These are phyloP conservation scores for Platyscapa corneri DNA, from an alignment of 1,140 invertebrate genomes.

Conservation along the genomic window DNA sequence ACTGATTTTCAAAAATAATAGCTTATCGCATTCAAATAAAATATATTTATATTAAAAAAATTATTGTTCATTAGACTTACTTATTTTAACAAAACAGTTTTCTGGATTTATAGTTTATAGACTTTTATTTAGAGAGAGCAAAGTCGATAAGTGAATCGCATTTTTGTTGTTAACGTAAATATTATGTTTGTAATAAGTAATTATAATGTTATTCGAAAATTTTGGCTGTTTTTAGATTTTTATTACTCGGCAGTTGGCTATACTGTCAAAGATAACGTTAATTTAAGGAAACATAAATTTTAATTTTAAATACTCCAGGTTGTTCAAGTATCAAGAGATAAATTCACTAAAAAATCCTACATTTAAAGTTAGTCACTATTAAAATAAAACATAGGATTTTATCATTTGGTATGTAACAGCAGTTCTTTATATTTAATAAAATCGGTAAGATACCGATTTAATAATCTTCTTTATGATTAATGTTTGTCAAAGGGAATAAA, in stretches of 20 bases:
- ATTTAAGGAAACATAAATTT: too few relatives aligned
- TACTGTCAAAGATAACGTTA: not conserved
- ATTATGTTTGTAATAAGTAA: not conserved
- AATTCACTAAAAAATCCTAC: not conserved
- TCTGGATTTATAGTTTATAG: not conserved
- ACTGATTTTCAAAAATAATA: too few relatives aligned
- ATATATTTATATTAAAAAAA: not conserved
- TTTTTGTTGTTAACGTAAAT: constrained; percentile 11
- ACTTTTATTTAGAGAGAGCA: not conserved
- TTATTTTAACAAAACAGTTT: too few relatives aligned
- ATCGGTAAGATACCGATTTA: too few relatives aligned
- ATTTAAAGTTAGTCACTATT: not conserved
- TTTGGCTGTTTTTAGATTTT: constrained; percentile 39
- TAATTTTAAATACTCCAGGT: not conserved
- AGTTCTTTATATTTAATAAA: too few relatives aligned
- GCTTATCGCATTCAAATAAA: not conserved
- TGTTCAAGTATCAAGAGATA: not conserved
- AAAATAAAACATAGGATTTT: not conserved
- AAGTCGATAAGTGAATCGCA: not conserved
- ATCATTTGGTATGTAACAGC: not conserved
- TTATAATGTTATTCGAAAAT: constrained; percentile 2
- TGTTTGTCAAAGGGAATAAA: too few relatives aligned
- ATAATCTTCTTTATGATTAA: too few relatives aligned
- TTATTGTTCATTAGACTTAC: too few relatives aligned
- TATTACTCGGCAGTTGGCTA: constrained; percentile 43